phyloP scores from a whole-genome alignment of 2,113 vertebrate species.

The Lycaon pictus region DNA sequence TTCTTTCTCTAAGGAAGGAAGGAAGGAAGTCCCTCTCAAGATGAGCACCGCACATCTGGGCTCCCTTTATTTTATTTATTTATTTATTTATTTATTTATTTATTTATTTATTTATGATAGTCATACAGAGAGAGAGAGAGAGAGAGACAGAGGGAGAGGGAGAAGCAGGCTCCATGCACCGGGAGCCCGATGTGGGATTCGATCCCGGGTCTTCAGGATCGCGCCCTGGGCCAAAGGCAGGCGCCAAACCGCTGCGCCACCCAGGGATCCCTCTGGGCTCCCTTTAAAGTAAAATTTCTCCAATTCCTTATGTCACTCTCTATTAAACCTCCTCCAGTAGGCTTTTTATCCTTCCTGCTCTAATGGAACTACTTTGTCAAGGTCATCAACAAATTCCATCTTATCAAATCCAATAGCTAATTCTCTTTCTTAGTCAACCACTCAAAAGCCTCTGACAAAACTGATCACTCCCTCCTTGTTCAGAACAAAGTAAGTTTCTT shows the following conservation, averaged over 20 bases:
- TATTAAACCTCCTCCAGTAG: background rate
- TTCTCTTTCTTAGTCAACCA: background rate
- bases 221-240: too few relatives aligned
- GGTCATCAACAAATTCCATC: background rate
- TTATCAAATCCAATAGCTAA: background rate
- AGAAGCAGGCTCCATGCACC: too few relatives aligned
- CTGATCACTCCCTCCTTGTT: background rate
- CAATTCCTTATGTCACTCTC: background rate
- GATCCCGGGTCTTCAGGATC: too few relatives aligned
- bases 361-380: background rate
- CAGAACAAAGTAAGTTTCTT: background rate
- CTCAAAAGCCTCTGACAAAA: background rate
- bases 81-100: too few relatives aligned
- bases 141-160: too few relatives aligned
- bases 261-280: too few relatives aligned
- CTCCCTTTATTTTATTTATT: background rate
- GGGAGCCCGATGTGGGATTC: too few relatives aligned
- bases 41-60: background rate
- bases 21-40: background rate
- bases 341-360: background rate
- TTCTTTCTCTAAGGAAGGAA: background rate
- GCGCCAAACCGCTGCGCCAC: too few relatives aligned
- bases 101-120: too few relatives aligned
- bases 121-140: too few relatives aligned
- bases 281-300: background rate